phyloP scores from a whole-genome alignment of 2,113 vertebrate genomes.

The Xiphias gladius region DNA sequence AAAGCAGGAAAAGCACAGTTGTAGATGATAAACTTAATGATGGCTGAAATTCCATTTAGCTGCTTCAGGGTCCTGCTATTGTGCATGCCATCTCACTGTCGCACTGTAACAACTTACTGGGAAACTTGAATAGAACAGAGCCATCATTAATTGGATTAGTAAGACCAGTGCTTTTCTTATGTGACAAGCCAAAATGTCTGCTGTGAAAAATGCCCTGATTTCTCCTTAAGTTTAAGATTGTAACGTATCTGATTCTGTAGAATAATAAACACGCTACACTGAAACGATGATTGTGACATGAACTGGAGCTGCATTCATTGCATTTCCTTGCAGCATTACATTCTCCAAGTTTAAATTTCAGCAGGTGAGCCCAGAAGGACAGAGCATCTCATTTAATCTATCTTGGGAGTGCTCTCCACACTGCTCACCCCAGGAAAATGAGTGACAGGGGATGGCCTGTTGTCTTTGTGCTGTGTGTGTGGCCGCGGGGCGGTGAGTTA shows the following conservation, averaged over 20 bases:
- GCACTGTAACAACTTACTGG: neutral
- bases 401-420: slow-evolving; percentile 66
- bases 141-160: neutral
- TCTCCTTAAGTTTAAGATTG: neutral
- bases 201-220: neutral
- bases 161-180: slow-evolving; percentile 5
- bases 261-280: neutral
- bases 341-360: slow-evolving; percentile 79
- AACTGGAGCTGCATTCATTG: slow-evolving; percentile 49
- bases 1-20: neutral
- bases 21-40: neutral
- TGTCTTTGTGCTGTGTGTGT: slow-evolving; percentile 84
- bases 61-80: too few relatives aligned
- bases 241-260: neutral
- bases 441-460: slow-evolving; percentile 80
- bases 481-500: slow-evolving; percentile 79
- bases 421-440: slow-evolving; percentile 73
- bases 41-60: neutral
- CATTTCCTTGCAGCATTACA: slow-evolving; percentile 66
- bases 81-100: neutral
- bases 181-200: neutral
- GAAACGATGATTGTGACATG: slow-evolving; percentile 29
- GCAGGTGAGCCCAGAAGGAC: slow-evolving; percentile 77
- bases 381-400: slow-evolving; percentile 78
- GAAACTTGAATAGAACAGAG: neutral